These are phyloP conservation scores for Drosophila ananassae DNA, from an alignment of 1,140 invertebrate species.

Conservation along the genomic window DNA sequence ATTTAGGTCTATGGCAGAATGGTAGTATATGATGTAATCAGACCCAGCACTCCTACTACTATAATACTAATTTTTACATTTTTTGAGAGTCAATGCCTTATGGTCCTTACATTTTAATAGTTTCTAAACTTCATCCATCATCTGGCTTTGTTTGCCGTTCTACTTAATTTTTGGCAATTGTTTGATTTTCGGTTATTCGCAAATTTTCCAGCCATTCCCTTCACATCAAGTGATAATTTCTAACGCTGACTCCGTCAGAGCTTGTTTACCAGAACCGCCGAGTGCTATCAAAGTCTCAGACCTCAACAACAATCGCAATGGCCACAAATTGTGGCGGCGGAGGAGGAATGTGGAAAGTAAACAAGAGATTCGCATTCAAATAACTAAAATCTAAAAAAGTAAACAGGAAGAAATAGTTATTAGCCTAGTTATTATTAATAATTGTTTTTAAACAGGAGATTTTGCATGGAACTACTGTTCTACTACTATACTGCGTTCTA, in stretches of 20 bases:
- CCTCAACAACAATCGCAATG: slow-evolving; percentile 42
- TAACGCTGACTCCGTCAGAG: slow-evolving; percentile 58
- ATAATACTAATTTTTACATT: too few species aligned
- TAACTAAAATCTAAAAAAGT: slow-evolving; percentile 19
- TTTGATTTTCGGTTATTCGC: slow-evolving; percentile 20
- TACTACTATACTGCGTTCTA: neutral
- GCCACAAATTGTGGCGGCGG: slow-evolving; percentile 52
- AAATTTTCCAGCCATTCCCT: slow-evolving; percentile 24
- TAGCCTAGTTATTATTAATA: neutral
- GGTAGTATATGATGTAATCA: too few species aligned
- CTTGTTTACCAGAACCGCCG: slow-evolving; percentile 66
- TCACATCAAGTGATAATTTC: slow-evolving; percentile 62
- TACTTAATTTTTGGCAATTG: slow-evolving; percentile 15
- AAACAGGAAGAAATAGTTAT: slow-evolving; percentile 4
- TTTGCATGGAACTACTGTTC: too few species aligned
- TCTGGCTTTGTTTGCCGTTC: slow-evolving; percentile 14
- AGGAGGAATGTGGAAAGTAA: slow-evolving; percentile 72
- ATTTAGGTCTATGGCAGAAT: too few species aligned
- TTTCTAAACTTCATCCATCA: slow-evolving; percentile 16
- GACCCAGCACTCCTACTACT: too few species aligned
- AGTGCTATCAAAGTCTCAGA: slow-evolving; percentile 61
- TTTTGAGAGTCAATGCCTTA: neutral
- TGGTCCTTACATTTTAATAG: slow-evolving; percentile 20
- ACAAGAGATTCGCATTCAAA: slow-evolving; percentile 59
- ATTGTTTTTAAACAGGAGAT: too few species aligned